phyloP scores from a whole-genome alignment of 2,888 invertebrate genomes.

The Linnaemya tessellans region DNA sequence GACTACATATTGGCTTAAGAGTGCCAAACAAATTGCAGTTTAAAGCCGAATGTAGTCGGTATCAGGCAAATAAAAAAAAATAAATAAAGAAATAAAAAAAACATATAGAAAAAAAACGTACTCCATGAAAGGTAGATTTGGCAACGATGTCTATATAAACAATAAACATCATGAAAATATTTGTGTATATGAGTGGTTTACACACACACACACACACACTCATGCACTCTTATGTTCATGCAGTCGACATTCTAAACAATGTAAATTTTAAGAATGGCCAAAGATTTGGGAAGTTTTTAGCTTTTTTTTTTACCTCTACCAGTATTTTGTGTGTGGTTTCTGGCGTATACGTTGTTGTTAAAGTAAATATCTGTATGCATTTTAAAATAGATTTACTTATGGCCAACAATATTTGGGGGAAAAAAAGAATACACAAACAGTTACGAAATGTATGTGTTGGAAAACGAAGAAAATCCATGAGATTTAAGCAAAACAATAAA shows the following conservation, averaged over 20 bases:
- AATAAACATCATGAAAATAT: constrained; percentile 63
- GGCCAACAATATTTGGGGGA: constrained; percentile 37
- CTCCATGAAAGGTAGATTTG: constrained; percentile 72
- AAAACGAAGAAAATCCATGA: constrained; percentile 27
- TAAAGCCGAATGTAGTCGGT: constrained; percentile 60
- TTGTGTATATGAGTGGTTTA: constrained; percentile 21
- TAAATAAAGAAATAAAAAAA: background rate
- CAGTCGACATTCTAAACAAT: constrained; percentile 13
- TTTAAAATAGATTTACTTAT: constrained; percentile 64
- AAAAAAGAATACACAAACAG: background rate
- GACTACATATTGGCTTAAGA: constrained; percentile 66
- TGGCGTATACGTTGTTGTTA: constrained; percentile 46
- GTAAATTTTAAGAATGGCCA: constrained; percentile 53
- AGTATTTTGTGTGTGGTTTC: constrained; percentile 22
- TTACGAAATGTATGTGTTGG: constrained; percentile 1
- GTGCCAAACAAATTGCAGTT: constrained; percentile 71
- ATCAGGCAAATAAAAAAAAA: constrained; percentile 47
- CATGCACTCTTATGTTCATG: background rate
- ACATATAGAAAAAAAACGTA: constrained; percentile 43
- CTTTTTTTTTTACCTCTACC: background rate
- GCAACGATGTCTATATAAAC: constrained; percentile 70
- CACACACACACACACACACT: background rate
- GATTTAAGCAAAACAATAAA: constrained; percentile 46
- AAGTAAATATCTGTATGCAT: constrained; percentile 58
- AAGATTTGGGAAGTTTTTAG: constrained; percentile 23